Percentiles rank a stretch among this genome's conserved stretches.
Evolutionary conservation across 2,797 vertebrate species (phyloP).

Genomic region (Macropus fuliginosus): DNA sequence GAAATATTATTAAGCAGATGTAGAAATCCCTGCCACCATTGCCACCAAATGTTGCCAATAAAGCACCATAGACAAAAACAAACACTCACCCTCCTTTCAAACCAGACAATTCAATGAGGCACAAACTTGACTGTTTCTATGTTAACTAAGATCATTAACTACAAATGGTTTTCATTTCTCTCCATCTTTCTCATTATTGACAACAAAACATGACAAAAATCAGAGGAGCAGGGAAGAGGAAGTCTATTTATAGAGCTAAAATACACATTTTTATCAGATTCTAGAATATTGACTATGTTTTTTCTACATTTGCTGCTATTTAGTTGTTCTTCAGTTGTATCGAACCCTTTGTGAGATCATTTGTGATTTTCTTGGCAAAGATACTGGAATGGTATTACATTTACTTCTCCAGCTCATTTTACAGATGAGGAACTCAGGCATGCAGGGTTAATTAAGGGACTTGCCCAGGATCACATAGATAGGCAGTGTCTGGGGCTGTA

Average conservation of each 20-base stretch:
- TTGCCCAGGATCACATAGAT: background rate
- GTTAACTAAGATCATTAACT: slow-evolving; percentile 43
- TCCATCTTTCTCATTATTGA: background rate
- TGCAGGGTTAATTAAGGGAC: background rate
- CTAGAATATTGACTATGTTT: background rate
- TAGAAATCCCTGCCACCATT: background rate
- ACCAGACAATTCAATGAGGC: slow-evolving; percentile 33
- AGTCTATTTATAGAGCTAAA: background rate
- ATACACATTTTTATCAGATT: background rate
- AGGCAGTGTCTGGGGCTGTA: background rate
- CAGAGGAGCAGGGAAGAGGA: background rate
- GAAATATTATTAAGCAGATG: background rate
- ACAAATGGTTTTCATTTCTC: slow-evolving; percentile 14
- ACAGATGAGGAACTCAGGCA: background rate
- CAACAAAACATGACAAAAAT: background rate
- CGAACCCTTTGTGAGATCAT: background rate
- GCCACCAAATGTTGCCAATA: background rate
- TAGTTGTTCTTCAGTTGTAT: background rate
- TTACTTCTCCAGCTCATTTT: background rate
- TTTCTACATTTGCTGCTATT: background rate
- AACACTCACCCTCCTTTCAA: background rate
- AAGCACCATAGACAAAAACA: background rate
- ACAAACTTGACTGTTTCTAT: slow-evolving; percentile 24
- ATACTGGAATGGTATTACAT: background rate
- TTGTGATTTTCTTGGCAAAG: background rate